These are phyloP conservation scores for Sylvilagus floridanus DNA, from an alignment of 2,797 vertebrate genomes.

Conservation along the genomic window DNA sequence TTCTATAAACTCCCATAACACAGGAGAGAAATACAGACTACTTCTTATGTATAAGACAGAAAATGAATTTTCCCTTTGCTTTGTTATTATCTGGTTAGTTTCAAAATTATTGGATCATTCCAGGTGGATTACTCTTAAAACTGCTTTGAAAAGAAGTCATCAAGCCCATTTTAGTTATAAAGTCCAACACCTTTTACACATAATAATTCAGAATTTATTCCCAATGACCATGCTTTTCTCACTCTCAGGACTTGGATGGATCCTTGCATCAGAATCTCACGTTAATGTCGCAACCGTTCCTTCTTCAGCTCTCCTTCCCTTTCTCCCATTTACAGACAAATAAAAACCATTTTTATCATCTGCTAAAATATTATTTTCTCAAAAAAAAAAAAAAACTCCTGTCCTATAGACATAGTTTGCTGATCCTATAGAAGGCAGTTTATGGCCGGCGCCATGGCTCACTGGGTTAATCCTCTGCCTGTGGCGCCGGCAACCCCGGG, in stretches of 20 bases:
- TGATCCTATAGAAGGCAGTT: not conserved
- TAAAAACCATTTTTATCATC: not conserved
- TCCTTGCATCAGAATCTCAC: not conserved
- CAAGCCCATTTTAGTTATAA: not conserved
- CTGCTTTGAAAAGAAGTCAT: not conserved
- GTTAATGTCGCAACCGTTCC: not conserved
- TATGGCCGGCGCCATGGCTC: too few relatives aligned
- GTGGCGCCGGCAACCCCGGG: too few relatives aligned
- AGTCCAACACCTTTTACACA: not conserved
- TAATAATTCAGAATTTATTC: not conserved
- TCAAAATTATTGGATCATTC: not conserved
- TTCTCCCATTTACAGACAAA: not conserved
- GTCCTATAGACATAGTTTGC: not conserved
- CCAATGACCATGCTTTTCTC: not conserved
- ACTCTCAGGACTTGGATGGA: not conserved
- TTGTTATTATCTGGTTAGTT: not conserved
- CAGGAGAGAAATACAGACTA: not conserved
- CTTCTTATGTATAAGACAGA: not conserved
- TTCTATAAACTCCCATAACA: not conserved
- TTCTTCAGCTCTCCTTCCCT: not conserved
- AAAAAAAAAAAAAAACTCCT: not conserved
- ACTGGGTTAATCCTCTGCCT: too few relatives aligned
- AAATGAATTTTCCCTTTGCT: not conserved
- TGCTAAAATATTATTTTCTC: conserved; percentile 3
- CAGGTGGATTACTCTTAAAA: not conserved